Evolutionary conservation across 2,113 vertebrate genomes (phyloP).

Genomic region (Hyla sarda): DNA sequence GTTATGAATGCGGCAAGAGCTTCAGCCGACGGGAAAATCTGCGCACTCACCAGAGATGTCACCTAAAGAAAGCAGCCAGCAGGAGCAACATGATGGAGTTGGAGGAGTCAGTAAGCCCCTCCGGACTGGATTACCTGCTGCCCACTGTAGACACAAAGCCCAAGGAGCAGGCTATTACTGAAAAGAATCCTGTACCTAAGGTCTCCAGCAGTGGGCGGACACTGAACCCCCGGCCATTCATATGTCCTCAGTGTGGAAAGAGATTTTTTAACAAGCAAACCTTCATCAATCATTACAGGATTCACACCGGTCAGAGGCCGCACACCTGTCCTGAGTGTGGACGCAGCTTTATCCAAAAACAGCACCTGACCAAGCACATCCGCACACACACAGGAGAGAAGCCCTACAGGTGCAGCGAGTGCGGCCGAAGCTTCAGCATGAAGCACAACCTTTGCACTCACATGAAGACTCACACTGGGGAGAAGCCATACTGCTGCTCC

Average conservation of each 20-base stretch:
- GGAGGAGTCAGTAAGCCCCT: background rate
- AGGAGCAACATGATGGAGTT: background rate
- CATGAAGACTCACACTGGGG: slow-evolving; percentile 65
- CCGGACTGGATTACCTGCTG: no score
- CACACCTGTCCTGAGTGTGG: slow-evolving; percentile 60
- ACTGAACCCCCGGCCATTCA: background rate
- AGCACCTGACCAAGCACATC: slow-evolving; percentile 40
- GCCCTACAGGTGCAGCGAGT: slow-evolving; percentile 61
- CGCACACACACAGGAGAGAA: slow-evolving; percentile 68
- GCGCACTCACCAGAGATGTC: slow-evolving; percentile 65
- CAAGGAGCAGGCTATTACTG: background rate
- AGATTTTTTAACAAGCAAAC: slow-evolving; percentile 1
- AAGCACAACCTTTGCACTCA: slow-evolving; percentile 65
- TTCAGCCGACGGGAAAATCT: slow-evolving; percentile 73
- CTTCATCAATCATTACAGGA: slow-evolving; percentile 53
- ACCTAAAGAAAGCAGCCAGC: background rate
- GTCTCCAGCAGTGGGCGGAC: background rate
- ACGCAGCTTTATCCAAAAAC: slow-evolving; percentile 41
- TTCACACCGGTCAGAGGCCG: slow-evolving; percentile 72
- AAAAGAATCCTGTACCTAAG: background rate
- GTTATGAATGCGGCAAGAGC: slow-evolving; percentile 68
- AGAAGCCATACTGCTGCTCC: slow-evolving; percentile 69
- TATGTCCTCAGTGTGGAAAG: slow-evolving; percentile 35
- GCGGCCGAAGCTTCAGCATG: slow-evolving; percentile 68
- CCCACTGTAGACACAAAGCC: background rate